Evolutionary conservation across 2,797 vertebrate genomes (phyloP).

Genomic region (Stomatorhinus walkeri): DNA sequence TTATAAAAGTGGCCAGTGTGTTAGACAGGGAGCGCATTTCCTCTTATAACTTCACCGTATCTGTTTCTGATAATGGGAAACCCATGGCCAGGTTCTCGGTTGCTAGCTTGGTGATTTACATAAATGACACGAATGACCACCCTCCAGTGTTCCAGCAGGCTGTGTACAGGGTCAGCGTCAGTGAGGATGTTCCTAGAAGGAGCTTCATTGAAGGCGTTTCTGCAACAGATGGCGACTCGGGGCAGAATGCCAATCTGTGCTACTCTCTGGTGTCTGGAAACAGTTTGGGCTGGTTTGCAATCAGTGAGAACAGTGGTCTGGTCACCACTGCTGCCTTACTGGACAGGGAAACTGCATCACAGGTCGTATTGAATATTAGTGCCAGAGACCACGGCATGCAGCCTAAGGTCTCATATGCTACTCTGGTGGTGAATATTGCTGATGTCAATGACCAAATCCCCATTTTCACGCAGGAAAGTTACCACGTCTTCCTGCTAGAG

Average conservation of each 20-base stretch:
- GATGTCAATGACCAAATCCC: conserved; percentile 93
- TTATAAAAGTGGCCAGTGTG: conserved; percentile 92
- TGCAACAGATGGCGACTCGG: conserved; percentile 90
- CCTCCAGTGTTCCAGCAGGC: conserved; percentile 84
- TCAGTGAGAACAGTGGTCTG: conserved; percentile 92
- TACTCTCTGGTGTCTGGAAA: conserved; percentile 95
- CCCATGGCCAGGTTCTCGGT: conserved; percentile 79
- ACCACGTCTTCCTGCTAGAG: conserved; percentile 74
- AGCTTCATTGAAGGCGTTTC: conserved; percentile 91
- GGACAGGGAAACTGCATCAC: conserved; percentile 81
- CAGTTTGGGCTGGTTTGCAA: conserved; percentile 84
- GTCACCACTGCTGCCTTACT: conserved; percentile 72
- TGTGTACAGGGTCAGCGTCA: conserved; percentile 81
- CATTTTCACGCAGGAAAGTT: conserved; percentile 68
- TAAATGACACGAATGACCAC: conserved; percentile 96
- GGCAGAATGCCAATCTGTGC: conserved; percentile 91
- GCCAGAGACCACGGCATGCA: conserved; percentile 94
- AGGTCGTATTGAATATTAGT: conserved; percentile 86
- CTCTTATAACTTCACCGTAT: conserved; percentile 92
- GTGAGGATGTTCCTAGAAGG: conserved; percentile 83
- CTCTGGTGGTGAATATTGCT: conserved; percentile 77
- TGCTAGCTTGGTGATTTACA: conserved; percentile 91
- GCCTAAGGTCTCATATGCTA: conserved; percentile 86
- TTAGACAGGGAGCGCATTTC: conserved; percentile 91
- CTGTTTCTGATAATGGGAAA: conserved; percentile 75